Base-by-base conservation (phyloP, 2,888 invertebrate species). In the Sinopyrophorus schimmeli region DNA sequence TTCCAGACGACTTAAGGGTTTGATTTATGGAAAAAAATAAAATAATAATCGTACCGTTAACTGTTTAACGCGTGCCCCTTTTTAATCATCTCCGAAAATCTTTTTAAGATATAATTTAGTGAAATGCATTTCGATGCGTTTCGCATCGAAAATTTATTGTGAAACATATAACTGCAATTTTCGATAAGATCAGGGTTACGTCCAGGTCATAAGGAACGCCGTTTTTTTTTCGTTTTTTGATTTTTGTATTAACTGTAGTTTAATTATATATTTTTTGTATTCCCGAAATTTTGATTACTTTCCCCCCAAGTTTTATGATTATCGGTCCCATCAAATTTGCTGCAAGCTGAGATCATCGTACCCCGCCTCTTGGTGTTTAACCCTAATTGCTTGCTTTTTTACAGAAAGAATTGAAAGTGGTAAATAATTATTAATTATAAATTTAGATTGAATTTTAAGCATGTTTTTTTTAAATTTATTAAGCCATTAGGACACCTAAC, bases 141-240 rank as follows among this genome's bases (percentile, higher is more conserved):
- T 47, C 35, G 38, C 34, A 41, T 37, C 35, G 49, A 35, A 49
- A 49, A 49, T 49, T 49, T 49, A 49, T 49, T 49, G 32, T 49
- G 49, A 42, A 43, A 49, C 49, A 31, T 49, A 42, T 49, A 49
- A 49, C 49, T 49, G 49, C 49, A 49, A 49, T 49, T 49, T 41
- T 37, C 49, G 49, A 49, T 49, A 49, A 43, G 49, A 49, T 49
- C 49, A 21, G 43, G 42, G 49, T 49, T 49, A 49, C 37, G 49
- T 35, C 20, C 42, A 26, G 49, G 49, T 49, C 49, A 43, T 37
- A 43, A 43, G 23, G 30, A 39, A 35, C 28, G 38, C 24, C 14
- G 16, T 44, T 49, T 43, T 49, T 50, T 44, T 50, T n/a, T n/a
- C n/a, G n/a, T n/a, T n/a, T n/a, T n/a, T n/a, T n/a, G n/a, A n/a